Conservation (phyloP, 2,113 vertebrate genomes). For the Archocentrus centrarchus region DNA sequence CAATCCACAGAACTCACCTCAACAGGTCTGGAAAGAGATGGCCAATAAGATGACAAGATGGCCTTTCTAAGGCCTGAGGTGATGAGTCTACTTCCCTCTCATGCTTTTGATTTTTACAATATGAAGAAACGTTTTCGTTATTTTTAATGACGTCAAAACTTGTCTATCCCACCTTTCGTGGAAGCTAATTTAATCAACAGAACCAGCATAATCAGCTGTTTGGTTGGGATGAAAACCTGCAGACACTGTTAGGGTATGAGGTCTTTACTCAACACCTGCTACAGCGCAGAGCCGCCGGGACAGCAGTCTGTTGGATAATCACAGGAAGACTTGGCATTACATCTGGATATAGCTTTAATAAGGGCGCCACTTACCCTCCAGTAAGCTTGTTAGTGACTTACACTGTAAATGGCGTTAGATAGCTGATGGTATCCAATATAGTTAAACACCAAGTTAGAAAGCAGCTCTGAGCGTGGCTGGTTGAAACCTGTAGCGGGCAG, state of each 20-base stretch:
- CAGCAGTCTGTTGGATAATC: background rate
- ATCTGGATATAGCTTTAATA: background rate
- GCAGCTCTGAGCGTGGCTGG: background rate
- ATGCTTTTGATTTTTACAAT: too few relatives aligned
- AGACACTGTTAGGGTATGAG: background rate
- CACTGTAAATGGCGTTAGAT: background rate
- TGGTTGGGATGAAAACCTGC: background rate
- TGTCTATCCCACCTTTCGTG: background rate
- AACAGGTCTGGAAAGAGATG: background rate
- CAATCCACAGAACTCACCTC: background rate
- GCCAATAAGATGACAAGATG: background rate
- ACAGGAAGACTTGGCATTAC: background rate
- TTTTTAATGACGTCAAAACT: background rate
- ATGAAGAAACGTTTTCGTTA: too few relatives aligned
- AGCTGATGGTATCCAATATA: background rate
- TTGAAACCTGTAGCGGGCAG: background rate
- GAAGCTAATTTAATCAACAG: background rate
- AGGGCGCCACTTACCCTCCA: background rate
- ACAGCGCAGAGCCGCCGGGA: background rate
- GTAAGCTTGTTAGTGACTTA: constrained; percentile 11
- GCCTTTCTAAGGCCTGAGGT: background rate
- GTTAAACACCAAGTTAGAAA: background rate
- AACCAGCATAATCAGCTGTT: background rate
- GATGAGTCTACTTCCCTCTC: background rate
- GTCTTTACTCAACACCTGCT: background rate